Conservation (phyloP, 1,140 invertebrate genomes). For the Cheumatopsyche charites region DNA sequence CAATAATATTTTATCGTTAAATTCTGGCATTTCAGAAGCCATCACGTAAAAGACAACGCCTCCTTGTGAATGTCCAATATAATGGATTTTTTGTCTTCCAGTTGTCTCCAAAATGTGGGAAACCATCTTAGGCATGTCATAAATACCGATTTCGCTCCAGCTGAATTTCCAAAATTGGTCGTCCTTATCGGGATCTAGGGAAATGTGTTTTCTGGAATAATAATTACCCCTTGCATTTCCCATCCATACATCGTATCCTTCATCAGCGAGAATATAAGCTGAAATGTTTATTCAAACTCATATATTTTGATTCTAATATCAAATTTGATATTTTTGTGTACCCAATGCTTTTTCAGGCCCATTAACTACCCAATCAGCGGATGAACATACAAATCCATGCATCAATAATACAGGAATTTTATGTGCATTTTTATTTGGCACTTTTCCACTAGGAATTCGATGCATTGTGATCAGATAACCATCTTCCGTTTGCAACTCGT, state of each 20-base stretch:
- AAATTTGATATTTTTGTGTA: conserved; percentile 48
- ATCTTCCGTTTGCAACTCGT: conserved; percentile 62
- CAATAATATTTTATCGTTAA: conserved; percentile 63
- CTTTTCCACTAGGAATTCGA: conserved; percentile 58
- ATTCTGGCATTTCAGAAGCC: conserved; percentile 62
- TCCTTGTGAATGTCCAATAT: conserved; percentile 67
- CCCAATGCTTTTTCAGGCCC: conserved; percentile 43
- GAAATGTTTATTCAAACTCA: conserved; percentile 45
- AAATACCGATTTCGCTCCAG: conserved; percentile 74
- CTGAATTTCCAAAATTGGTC: conserved; percentile 63
- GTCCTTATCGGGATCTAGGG: conserved; percentile 52
- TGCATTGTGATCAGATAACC: conserved; percentile 66
- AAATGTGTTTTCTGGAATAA: conserved; percentile 63
- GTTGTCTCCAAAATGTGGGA: conserved; percentile 66
- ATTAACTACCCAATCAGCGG: conserved; percentile 47
- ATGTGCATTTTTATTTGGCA: conserved; percentile 43
- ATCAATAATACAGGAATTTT: conserved; percentile 13
- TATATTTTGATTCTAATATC: conserved; percentile 4
- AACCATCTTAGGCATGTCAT: conserved; percentile 73
- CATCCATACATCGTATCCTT: conserved; percentile 72
- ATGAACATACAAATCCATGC: conserved; percentile 42
- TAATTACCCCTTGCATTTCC: conserved; percentile 72
- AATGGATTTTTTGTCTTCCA: conserved; percentile 59
- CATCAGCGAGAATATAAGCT: conserved; percentile 60
- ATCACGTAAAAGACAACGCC: conserved; percentile 65